phyloP scores from a whole-genome alignment of 2,888 invertebrate genomes.

The Serrognathus titanus region DNA sequence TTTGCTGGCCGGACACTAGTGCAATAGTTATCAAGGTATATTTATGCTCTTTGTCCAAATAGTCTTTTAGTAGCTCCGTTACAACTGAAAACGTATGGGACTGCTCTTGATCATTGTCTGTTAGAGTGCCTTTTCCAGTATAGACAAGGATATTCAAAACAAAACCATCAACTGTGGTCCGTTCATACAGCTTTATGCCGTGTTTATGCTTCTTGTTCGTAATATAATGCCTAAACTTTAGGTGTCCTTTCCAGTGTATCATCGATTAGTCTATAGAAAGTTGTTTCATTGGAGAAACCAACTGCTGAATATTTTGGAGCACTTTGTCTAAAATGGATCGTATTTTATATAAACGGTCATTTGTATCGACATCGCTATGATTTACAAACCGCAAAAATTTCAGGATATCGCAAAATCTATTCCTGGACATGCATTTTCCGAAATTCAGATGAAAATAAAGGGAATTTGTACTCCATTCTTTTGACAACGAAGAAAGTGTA shows the following conservation, averaged over 20 bases:
- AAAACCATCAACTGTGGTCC: too few species aligned
- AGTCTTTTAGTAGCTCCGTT: too few species aligned
- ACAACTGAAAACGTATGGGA: too few species aligned
- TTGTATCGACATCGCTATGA: background rate
- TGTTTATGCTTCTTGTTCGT: background rate
- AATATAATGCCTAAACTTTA: too few species aligned
- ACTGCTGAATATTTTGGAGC: background rate
- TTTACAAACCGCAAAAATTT: background rate
- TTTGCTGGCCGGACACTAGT: too few species aligned
- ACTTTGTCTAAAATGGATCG: too few species aligned
- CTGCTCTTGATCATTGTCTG: too few species aligned
- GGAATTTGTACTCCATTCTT: background rate
- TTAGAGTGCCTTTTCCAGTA: too few species aligned
- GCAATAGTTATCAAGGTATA: too few species aligned
- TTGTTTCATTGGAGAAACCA: constrained; percentile 1
- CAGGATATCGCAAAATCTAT: constrained; percentile 1
- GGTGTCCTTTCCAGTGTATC: background rate
- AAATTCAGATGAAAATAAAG: background rate
- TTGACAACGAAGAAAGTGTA: background rate
- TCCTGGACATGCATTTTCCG: background rate
- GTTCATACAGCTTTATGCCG: background rate
- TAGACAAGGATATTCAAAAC: too few species aligned
- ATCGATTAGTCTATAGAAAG: background rate
- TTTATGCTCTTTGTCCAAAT: too few species aligned
- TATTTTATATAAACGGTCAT: background rate